A percentile compares a stretch with the other conserved stretches of the same genome.
Conservation (phyloP, 2,888 invertebrate genomes). For the Chrysolina oricalcia region DNA sequence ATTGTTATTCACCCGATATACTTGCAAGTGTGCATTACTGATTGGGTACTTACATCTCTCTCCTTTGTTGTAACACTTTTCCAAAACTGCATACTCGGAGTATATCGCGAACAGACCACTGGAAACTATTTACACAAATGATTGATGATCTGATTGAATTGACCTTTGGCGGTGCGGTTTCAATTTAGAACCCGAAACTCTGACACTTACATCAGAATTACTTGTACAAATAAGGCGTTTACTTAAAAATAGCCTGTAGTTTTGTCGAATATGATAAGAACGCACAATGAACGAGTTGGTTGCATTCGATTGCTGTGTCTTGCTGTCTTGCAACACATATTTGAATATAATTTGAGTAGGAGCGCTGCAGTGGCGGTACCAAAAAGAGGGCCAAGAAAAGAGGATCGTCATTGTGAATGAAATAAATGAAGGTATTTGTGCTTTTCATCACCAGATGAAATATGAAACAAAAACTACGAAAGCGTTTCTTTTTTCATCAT, state of each 20-base stretch:
- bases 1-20: no score
- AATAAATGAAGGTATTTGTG: no score
- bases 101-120: not conserved
- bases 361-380: not conserved
- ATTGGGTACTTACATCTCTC: no score
- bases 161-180: conserved; percentile 7
- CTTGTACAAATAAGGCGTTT: conserved; percentile 15
- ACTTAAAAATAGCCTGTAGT: conserved; percentile 7
- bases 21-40: no score
- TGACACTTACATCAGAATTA: conserved; percentile 11
- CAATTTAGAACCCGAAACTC: not conserved
- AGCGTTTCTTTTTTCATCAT: no score
- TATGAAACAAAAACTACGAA: no score
- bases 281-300: not conserved
- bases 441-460: no score
- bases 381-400: not conserved
- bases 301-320: conserved; percentile 16
- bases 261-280: conserved; percentile 18
- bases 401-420: no score
- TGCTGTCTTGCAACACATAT: not conserved
- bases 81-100: not conserved
- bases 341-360: not conserved
- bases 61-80: not conserved
- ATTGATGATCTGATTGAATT: conserved; percentile 17
- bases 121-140: conserved; percentile 1